Evolutionary conservation across 1,140 invertebrate species (phyloP), one percentile per base, ranked within the genome.

Genomic region (Drosophila persimilis): DNA sequence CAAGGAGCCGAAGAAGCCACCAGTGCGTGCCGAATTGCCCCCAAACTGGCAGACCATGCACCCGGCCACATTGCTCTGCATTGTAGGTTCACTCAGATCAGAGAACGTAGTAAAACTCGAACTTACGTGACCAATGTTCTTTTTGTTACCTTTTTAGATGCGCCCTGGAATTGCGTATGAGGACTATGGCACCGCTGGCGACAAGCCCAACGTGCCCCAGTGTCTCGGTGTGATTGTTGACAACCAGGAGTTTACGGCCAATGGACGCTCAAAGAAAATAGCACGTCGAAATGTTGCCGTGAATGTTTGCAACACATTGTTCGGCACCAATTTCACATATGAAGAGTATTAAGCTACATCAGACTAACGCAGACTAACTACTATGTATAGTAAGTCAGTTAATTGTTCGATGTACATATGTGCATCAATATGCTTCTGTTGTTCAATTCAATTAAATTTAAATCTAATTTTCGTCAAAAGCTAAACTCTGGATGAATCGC

Each of bases 41-140:
- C 55, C 88, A 6, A 93, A 94, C 90, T 94, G 95, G 41, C 91
- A 91, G 22, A 80, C 89, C 17, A 94, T 95, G 91, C 95, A 96
- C 92, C 95, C 95, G 20, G 94, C 95, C 65, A 95, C 95, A 92
- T 91, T 96, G 67, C 91, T 96, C 5, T 94, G 95, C 76, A 80
- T 91, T 52, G 90, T 91, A 83, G 75, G 78, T 78, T 6, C 29
- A 3, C 11, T 44, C 2, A n/a, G 17, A 46, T 15, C 11, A 58
- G 17, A 6, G 9, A n/a, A 4, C 7, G 41, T n/a, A 5, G 7
- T 17, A 0, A 6, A 7, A 22, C 13, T 11, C 2, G 3, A 41
- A 6, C 2, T 44, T 29, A 29, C 29, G 29, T 13, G 4, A 55
- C 2, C 1, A 13, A 17, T 3, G 5, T 43, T 3, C 2, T n/a